Evolutionary conservation across 1,140 invertebrate genomes (phyloP).

Genomic region (Rhagoletis zephyria): DNA sequence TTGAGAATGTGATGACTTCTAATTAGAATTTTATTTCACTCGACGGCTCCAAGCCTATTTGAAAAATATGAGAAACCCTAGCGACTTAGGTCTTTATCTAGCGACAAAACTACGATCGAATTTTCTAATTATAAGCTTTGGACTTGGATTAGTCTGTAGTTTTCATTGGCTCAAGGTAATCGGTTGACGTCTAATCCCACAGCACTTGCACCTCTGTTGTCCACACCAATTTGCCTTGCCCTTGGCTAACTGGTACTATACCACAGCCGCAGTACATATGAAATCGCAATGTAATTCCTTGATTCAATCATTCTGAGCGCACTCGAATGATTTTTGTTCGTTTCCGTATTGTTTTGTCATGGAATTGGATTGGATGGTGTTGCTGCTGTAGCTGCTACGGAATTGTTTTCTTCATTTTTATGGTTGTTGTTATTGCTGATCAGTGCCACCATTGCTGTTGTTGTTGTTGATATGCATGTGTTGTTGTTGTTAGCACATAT

Average conservation of each 20-base stretch:
- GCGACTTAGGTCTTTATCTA: too few species aligned
- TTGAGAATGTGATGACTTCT: too few species aligned
- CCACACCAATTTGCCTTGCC: neutral
- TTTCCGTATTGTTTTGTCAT: constrained; percentile 51
- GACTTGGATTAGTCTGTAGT: too few species aligned
- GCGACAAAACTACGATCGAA: too few species aligned
- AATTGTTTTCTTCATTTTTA: too few species aligned
- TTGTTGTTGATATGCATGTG: neutral
- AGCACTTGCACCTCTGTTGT: neutral
- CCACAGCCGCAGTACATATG: constrained; percentile 7
- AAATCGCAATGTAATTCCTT: constrained; percentile 44
- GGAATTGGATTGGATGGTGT: neutral
- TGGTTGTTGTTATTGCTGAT: neutral
- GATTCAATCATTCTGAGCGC: constrained; percentile 28
- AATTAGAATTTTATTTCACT: too few species aligned
- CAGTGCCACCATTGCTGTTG: neutral
- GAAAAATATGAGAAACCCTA: too few species aligned
- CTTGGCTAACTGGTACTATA: neutral
- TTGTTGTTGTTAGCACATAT: constrained; percentile 18
- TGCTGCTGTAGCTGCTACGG: neutral
- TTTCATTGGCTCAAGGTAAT: neutral
- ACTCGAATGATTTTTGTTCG: constrained; percentile 43
- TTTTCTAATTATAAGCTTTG: too few species aligned
- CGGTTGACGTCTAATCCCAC: neutral
- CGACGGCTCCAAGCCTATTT: too few species aligned